Evolutionary conservation across 64 coral and sea anemone species (phyloP).

Genomic region (Cladopsammia gracilis): DNA sequence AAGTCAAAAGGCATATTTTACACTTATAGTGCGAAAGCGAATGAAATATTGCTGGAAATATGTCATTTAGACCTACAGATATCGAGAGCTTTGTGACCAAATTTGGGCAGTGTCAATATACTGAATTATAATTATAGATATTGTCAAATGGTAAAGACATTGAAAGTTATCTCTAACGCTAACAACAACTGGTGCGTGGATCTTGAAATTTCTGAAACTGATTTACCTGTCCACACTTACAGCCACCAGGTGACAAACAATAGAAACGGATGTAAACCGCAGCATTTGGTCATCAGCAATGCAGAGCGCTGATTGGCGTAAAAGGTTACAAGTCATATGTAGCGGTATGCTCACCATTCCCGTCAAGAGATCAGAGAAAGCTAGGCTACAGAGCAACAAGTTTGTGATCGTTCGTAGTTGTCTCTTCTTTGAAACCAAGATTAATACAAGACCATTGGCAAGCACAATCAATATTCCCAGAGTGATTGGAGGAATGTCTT

Average conservation of each 20-base stretch:
- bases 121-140: too few species aligned
- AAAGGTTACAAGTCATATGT: conserved; percentile 21
- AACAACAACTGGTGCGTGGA: too few species aligned
- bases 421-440: conserved; percentile 9
- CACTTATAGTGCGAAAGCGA: too few species aligned
- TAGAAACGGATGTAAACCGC: conserved; percentile 47
- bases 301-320: not conserved
- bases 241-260: conserved; percentile 32
- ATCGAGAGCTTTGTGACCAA: too few species aligned
- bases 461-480: conserved; percentile 23
- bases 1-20: not conserved
- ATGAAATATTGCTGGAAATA: too few species aligned
- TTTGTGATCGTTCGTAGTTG: conserved; percentile 39
- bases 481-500: conserved; percentile 17
- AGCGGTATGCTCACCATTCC: conserved; percentile 50
- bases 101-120: too few species aligned
- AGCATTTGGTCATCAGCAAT: conserved; percentile 41
- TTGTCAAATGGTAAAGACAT: too few species aligned
- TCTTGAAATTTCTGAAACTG: not conserved
- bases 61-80: too few species aligned
- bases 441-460: conserved; percentile 15
- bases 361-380: conserved; percentile 23
- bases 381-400: conserved; percentile 36
- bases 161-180: too few species aligned
- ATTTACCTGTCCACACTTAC: conserved; percentile 19